Base-by-base conservation (phyloP, 2,888 invertebrate genomes). In the Andrena bicolor region DNA sequence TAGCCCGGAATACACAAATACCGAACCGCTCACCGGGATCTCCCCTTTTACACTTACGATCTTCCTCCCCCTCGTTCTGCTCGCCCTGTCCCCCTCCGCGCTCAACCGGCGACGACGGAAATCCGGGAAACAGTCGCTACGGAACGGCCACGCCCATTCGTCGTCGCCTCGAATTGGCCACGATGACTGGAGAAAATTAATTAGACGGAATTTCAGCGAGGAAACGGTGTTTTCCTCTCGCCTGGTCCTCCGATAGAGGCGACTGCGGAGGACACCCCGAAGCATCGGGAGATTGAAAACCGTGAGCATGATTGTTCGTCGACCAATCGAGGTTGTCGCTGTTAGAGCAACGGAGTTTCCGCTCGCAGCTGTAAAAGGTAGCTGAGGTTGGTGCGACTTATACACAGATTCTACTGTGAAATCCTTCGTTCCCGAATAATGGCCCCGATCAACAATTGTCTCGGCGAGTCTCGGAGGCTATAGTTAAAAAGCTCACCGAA, bases 161-260 rank as follows among this genome's bases (percentile, higher is more conserved):
- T 88, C 90, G 90, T 90, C 72, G 85, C 85, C 75, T 83, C 80
- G 87, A 89, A 89, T 91, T 91, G 80, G 89, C 86, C 74, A 69
- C 86, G 86, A 88, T 88, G 89, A 88, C 85, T 86, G 86, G 80
- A 56, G 87, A 82, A 90, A 92, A 92, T 91, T 92, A 91, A 92
- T 92, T 92, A 91, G 89, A 90, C 81, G 87, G 87, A 90, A 90
- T 89, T 86, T 88, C 83, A 58, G 72, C 76, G 84, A 82, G 85
- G 82, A 84, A 80, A 71, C 79, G 51, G 23, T 82, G 75, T 68
- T 64, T 64, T 51, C 75, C 80, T 72, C 80, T 76, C 71, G 80
- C 70, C 56, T 71, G 61, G 35, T 5, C 10, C 13, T 10, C 16
- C 20, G 49, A 56, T 13, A n/a, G 60, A 13, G 49, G 63, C 61